phyloP scores from a whole-genome alignment of 2,888 invertebrate species.

The Myopa tessellatipennis region DNA sequence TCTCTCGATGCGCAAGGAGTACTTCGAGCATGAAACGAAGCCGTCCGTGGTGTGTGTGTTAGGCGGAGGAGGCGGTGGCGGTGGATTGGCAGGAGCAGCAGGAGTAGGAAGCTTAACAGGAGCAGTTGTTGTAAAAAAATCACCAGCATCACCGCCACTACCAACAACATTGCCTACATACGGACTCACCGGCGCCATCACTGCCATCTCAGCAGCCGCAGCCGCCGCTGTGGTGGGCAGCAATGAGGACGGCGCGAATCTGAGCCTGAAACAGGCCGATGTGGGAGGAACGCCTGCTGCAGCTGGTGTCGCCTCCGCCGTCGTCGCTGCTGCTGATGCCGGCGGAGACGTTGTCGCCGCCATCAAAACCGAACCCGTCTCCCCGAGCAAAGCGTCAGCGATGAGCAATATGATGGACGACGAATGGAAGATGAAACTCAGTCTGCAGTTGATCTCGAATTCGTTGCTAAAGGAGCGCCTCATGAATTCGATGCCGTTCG shows the following conservation, averaged over 20 bases:
- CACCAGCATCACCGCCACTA: slow-evolving; percentile 46
- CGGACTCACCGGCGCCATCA: slow-evolving; percentile 64
- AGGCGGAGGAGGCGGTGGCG: slow-evolving; percentile 37
- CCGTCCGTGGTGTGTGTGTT: slow-evolving; percentile 2
- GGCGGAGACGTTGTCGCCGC: slow-evolving; percentile 6
- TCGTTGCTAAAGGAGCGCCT: slow-evolving; percentile 67
- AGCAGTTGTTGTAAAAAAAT: neutral
- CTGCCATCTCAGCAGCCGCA: slow-evolving; percentile 63
- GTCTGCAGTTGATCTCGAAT: slow-evolving; percentile 67
- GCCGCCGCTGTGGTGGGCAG: slow-evolving; percentile 54
- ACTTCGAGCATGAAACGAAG: slow-evolving; percentile 45
- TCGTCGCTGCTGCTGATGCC: slow-evolving; percentile 23
- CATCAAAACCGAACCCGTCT: slow-evolving; percentile 56
- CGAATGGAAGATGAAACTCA: slow-evolving; percentile 68
- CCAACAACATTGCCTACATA: slow-evolving; percentile 60
- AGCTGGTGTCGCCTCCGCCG: neutral
- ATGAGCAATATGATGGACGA: slow-evolving; percentile 59
- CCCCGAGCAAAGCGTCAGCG: slow-evolving; percentile 50
- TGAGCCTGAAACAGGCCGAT: neutral
- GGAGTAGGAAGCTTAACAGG: neutral
- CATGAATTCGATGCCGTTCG: slow-evolving; percentile 67
- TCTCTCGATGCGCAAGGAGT: slow-evolving; percentile 62
- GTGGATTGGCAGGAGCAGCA: slow-evolving; percentile 31
- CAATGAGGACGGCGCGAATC: slow-evolving; percentile 37
- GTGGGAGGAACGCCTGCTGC: neutral